Conservation (phyloP, 2,797 vertebrate species). For the Erethizon dorsatum region DNA sequence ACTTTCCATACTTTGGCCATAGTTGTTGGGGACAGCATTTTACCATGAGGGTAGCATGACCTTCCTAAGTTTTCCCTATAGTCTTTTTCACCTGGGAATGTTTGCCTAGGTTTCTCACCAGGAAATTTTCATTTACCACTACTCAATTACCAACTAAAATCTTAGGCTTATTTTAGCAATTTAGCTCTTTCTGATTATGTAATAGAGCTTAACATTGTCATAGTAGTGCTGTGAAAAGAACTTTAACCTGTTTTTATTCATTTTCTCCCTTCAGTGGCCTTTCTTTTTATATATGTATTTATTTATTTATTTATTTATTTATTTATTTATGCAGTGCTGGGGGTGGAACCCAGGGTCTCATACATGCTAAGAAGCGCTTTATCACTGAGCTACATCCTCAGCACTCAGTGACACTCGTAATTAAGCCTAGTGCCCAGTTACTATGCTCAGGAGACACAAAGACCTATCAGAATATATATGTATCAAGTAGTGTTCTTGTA, state of each 20-base stretch:
- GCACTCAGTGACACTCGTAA: background rate
- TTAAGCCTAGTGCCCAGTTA: constrained; percentile 19
- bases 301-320: too few relatives aligned
- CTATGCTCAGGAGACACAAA: background rate
- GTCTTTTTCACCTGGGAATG: background rate
- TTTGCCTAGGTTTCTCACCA: background rate
- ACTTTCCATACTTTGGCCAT: background rate
- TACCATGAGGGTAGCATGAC: background rate
- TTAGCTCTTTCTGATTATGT: constrained; percentile 51
- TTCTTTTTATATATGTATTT: too few relatives aligned
- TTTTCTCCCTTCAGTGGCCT: background rate
- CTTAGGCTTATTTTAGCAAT: constrained; percentile 12
- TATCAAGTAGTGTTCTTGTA: constrained; percentile 88
- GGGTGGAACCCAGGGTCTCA: background rate
- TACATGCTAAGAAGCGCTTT: background rate
- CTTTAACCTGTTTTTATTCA: background rate
- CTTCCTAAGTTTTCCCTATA: background rate
- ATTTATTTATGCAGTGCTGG: background rate
- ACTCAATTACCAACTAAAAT: constrained; percentile 51
- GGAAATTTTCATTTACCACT: background rate
- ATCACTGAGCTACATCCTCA: background rate
- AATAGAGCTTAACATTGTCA: constrained; percentile 51
- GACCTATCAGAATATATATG: constrained; percentile 19
- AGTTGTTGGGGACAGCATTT: background rate
- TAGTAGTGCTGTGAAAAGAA: constrained; percentile 42